These are phyloP conservation scores for Epicampocera succincta DNA, from an alignment of 2,888 invertebrate species.

Conservation along the genomic window DNA sequence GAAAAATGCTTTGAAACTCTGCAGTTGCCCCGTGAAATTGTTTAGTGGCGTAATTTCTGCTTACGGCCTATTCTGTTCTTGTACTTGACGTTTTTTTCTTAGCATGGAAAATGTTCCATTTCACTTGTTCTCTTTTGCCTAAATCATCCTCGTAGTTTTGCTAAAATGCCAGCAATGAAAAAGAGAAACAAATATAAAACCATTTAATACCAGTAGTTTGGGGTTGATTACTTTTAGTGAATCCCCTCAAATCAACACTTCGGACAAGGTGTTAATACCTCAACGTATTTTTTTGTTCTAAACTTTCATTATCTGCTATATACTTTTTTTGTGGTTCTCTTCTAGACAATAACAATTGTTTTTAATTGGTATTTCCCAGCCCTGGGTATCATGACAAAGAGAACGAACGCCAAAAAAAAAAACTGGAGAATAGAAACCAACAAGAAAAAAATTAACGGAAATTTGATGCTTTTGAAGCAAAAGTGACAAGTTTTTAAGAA, in stretches of 20 bases:
- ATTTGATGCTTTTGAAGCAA: constrained; percentile 63
- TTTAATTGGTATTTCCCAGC: constrained; percentile 58
- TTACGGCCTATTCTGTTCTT: no score
- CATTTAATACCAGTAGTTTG: constrained; percentile 36
- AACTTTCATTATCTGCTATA: not conserved
- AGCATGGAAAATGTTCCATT: no score
- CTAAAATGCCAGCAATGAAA: not conserved
- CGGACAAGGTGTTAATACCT: constrained; percentile 62
- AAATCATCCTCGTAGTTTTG: not conserved
- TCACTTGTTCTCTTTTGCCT: no score
- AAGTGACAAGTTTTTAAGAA: constrained; percentile 58
- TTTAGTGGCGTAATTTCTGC: no score
- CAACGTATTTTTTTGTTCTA: constrained; percentile 23
- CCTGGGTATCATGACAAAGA: constrained; percentile 45
- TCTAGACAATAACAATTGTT: constrained; percentile 16
- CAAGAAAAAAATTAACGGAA: constrained; percentile 37
- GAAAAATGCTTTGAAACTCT: no score
- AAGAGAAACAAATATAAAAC: not conserved
- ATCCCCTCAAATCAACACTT: constrained; percentile 66
- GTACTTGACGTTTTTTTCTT: no score
- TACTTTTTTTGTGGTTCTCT: not conserved
- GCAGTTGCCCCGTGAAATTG: no score
- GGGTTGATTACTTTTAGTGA: constrained; percentile 59
- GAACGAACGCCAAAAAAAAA: not conserved
- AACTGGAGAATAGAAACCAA: not conserved